Base-by-base conservation (phyloP, 2,888 invertebrate species). In the Rhimphoctona megacephalus region DNA sequence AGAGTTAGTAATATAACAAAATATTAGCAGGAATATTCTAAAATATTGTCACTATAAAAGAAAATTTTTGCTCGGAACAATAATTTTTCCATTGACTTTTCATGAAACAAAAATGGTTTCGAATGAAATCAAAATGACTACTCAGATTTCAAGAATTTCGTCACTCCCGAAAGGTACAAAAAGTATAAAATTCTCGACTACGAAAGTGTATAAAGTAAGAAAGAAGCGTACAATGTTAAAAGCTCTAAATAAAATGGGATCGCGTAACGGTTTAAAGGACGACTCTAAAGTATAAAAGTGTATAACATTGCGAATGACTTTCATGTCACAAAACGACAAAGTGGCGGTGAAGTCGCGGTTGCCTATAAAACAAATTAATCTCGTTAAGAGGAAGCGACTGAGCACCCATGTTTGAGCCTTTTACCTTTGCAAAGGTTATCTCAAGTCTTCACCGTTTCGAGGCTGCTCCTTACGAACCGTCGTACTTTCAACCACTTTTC, bases 361-460 rank as follows among this genome's bases (percentile, higher is more conserved):
- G 92, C 90, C 90, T 92, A 92, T 92, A 91, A 92, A 92, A 93
- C 92, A 93, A 92, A 93, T 93, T 93, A 93, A 93, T 93, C 92
- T 92, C 90, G 91, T 93, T 93, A 93, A 91, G 89, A 46, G 89
- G 89, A 87, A 90, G 90, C 90, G 92, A 91, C 88, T 89, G 74
- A 61, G 83, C 43, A 57, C 46, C 76, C 54, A 81, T 78, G 61
- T 90, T 92, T 90, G 89, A 89, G 90, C 90, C 90, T 92, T 90
- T 89, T 83, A 89, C 88, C 90, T 92, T 39, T 89, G 90, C 89
- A 88, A 85, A 90, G 89, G 90, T 88, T 76, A 66, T 81, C 83
- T 74, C 88, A 85, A 86, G 43, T 77, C 82, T 81, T 73, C 54
- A 19, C 49, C 84, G 49, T 54, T 78, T 52, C 57, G 39, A 19